Evolutionary conservation across 2,797 vertebrate species (phyloP).

Genomic region (Acanthurus leucopareius): DNA sequence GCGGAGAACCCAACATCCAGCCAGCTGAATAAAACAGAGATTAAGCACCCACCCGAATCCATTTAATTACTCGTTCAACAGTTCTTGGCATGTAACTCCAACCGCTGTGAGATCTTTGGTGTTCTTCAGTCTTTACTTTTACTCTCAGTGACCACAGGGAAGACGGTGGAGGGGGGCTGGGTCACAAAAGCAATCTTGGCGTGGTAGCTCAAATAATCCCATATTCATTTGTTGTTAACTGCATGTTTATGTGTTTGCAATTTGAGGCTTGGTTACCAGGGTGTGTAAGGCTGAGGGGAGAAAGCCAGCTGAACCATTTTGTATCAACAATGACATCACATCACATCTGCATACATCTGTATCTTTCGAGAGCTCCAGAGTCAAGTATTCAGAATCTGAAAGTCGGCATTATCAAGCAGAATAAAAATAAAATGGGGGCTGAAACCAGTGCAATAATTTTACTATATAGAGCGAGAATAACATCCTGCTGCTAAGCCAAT

Average conservation of each 20-base stretch:
- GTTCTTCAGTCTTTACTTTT: slow-evolving; percentile 57
- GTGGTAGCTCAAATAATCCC: slow-evolving; percentile 28
- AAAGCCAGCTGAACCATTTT: background rate
- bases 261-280: slow-evolving; percentile 28
- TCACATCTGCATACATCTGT: slow-evolving; percentile 8
- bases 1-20: slow-evolving; percentile 66
- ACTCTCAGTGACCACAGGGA: slow-evolving; percentile 35
- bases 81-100: slow-evolving; percentile 55
- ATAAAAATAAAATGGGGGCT: background rate
- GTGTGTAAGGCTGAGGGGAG: background rate
- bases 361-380: background rate
- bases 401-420: background rate
- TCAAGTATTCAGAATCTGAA: background rate
- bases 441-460: background rate
- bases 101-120: slow-evolving; percentile 62
- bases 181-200: slow-evolving; percentile 32
- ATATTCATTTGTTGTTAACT: slow-evolving; percentile 17
- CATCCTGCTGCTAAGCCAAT: background rate
- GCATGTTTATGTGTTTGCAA: slow-evolving; percentile 33
- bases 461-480: background rate
- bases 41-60: slow-evolving; percentile 73
- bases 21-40: slow-evolving; percentile 78
- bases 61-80: slow-evolving; percentile 76
- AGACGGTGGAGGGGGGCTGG: slow-evolving; percentile 22
- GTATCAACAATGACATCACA: background rate